phyloP scores from a whole-genome alignment of 1,140 invertebrate genomes.

The Trichonephila clavipes region DNA sequence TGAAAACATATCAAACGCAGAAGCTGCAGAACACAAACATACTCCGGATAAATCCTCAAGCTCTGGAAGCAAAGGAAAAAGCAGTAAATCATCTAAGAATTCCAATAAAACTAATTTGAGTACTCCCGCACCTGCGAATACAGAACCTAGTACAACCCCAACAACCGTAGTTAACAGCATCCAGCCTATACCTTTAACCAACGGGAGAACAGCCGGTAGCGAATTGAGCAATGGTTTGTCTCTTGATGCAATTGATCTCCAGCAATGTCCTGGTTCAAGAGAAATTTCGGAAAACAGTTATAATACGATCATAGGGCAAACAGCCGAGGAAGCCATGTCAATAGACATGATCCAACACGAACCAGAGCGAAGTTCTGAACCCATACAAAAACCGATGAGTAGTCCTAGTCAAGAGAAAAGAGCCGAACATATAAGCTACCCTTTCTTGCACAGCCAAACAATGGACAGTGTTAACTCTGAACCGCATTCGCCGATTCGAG shows the following conservation, averaged over 20 bases:
- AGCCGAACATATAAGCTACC: conserved; percentile 37
- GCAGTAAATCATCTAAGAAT: conserved; percentile 63
- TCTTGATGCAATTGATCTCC: conserved; percentile 45
- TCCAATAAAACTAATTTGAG: conserved; percentile 31
- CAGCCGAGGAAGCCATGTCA: conserved; percentile 23
- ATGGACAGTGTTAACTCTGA: conserved; percentile 20
- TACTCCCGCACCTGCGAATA: background rate
- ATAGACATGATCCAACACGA: conserved; percentile 10
- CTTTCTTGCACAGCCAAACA: conserved; percentile 50
- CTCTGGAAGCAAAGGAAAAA: conserved; percentile 45
- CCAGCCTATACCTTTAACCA: conserved; percentile 22
- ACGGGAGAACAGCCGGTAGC: conserved; percentile 10
- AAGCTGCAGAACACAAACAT: conserved; percentile 88
- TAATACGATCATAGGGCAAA: background rate
- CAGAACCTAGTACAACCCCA: background rate
- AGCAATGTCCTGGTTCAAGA: background rate
- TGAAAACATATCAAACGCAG: conserved; percentile 93
- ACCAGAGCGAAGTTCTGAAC: conserved; percentile 13
- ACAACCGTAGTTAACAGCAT: background rate
- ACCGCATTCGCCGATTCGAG: conserved; percentile 8
- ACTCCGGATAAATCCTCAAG: conserved; percentile 36
- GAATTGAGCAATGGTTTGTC: conserved; percentile 61
- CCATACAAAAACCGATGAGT: conserved; percentile 28
- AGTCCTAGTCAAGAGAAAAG: conserved; percentile 62
- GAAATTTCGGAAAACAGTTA: conserved; percentile 37